Conservation (phyloP, 2,113 vertebrate genomes). For the Megaptera novaeangliae region DNA sequence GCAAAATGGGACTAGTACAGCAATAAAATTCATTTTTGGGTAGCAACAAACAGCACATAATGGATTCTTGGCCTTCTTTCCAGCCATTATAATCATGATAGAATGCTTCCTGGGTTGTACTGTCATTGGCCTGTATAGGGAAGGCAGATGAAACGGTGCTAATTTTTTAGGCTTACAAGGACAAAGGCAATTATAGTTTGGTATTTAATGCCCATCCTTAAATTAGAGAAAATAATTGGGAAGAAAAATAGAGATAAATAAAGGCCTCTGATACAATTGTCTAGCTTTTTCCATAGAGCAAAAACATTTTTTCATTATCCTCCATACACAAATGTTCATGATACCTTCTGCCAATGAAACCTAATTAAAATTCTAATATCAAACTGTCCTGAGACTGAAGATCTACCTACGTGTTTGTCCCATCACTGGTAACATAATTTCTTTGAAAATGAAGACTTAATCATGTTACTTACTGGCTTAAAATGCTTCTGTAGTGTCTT, state of each 20-base stretch:
- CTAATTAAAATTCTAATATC: not conserved
- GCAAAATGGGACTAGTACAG: not conserved
- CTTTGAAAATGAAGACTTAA: not conserved
- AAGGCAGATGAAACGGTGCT: not conserved
- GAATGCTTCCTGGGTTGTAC: not conserved
- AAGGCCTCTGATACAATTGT: not conserved
- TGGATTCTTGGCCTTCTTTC: not conserved
- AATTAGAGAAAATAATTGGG: not conserved
- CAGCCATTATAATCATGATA: not conserved
- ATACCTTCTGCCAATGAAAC: not conserved
- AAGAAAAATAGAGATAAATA: not conserved
- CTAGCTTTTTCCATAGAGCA: not conserved
- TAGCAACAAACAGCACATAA: not conserved
- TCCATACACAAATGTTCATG: not conserved
- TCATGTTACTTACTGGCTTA: not conserved
- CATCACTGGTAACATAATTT: not conserved
- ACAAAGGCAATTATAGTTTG: not conserved
- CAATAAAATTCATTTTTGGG: not conserved
- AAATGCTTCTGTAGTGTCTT: not conserved
- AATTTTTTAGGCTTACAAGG: not conserved
- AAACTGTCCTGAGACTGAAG: not conserved
- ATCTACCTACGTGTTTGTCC: not conserved
- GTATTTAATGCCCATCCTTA: not conserved
- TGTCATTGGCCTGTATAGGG: not conserved
- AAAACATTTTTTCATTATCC: not conserved